Percentiles rank a stretch among this genome's conserved stretches.
phyloP scores from a whole-genome alignment of 1,140 invertebrate species.

The Phthorimaea operculella region DNA sequence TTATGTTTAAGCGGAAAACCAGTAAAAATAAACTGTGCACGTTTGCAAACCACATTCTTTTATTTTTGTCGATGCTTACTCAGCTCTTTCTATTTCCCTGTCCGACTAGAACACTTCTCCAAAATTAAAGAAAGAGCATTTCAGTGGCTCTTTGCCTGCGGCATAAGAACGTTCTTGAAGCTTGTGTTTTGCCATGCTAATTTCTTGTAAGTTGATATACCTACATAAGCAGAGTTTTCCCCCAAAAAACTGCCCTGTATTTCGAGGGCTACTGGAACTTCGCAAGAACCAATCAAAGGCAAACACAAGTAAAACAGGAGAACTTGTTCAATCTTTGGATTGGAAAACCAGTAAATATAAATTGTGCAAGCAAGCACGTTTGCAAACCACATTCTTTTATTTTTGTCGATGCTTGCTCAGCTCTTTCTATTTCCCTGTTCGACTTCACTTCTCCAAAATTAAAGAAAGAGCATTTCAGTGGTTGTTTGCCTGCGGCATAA shows the following conservation, averaged over 20 bases:
- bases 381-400: too few relatives aligned
- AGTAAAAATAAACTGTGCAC: too few relatives aligned
- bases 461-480: slow-evolving; percentile 13
- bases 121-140: slow-evolving; percentile 15
- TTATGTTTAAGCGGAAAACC: too few relatives aligned
- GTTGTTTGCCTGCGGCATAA: slow-evolving; percentile 14
- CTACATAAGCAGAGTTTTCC: too few relatives aligned
- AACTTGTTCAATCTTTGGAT: slow-evolving; percentile 34
- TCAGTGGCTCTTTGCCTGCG: slow-evolving; percentile 10
- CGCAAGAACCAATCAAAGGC: slow-evolving; percentile 23
- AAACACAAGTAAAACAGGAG: slow-evolving; percentile 29
- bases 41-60: too few relatives aligned
- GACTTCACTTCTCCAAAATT: background rate
- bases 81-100: slow-evolving; percentile 4
- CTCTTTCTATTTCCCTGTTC: slow-evolving; percentile 8
- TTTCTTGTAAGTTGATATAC: too few relatives aligned
- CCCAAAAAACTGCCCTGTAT: too few relatives aligned
- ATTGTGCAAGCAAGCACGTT: too few relatives aligned
- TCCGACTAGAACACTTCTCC: background rate
- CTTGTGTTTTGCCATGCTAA: too few relatives aligned
- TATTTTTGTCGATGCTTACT: background rate
- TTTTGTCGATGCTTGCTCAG: background rate
- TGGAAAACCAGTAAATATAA: too few relatives aligned
- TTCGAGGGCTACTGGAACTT: background rate
- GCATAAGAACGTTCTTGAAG: slow-evolving; percentile 9